Evolutionary conservation across 2,797 vertebrate species (phyloP), one percentile per base, ranked within the genome.

Genomic region (Spinus olivaceus): DNA sequence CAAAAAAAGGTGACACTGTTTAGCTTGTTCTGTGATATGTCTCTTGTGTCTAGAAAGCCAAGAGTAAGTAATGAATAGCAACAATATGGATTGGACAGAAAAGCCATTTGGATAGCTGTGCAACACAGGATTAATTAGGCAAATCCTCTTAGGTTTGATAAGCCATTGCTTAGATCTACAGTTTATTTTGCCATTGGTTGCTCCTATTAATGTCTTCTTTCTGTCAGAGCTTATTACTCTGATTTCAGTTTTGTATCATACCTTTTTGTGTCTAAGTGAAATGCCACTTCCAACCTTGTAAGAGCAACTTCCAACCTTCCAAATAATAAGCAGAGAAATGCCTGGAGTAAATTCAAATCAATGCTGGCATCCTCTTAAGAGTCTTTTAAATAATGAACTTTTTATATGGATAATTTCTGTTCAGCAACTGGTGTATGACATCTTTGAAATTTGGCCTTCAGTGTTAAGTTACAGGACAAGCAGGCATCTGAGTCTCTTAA

Each of bases 131-230:
- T 96, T 97, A 97, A 96, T 92, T 95, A 97, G 86, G 73, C 72
- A 97, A 98, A 98, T 97, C 97, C 92, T 96, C 95, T 97, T 97
- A 97, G 24, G 54, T 78, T 92, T 97, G 95, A 97, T 97, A 97
- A 97, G 95, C 86, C 30, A 30, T 81, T 94, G 96, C 91, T 91
- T 92, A 94, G 92, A 96, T 76, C 80, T 78, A 59, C 70, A 70
- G 39, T 96, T 84, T 82, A 44, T 80, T 94, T 92, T 96, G 88
- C 90, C 63, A 79, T 53, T 86, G 76, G 73, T 80, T 88, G 90
- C 93, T 96, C 66, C 88, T 88, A 35, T 87, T 95, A 85, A 88
- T 47, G 90, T 92, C 53, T 85, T 90, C 67, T 94, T 84, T 57
- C 76, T 81, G 63, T 64, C 79, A 41, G 82, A 67, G 80, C 77